Base-by-base conservation (phyloP, 2,113 vertebrate genomes). In the Oryzias melastigma region DNA sequence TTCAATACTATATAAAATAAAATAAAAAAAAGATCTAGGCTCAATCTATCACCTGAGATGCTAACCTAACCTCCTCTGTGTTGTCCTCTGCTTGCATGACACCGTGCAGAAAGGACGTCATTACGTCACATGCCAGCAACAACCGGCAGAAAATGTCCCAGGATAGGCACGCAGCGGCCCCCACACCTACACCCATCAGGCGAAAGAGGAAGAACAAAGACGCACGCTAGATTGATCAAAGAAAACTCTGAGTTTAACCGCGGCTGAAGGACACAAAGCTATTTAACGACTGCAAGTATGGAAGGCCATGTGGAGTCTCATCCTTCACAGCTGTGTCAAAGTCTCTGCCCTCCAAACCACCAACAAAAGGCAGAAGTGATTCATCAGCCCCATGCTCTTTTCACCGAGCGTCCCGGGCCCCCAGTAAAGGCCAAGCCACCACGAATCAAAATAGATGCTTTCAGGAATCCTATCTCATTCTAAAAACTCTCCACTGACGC, bases 371-470 rank as follows among this genome's bases (percentile, higher is more conserved):
- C 73, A 76, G 62, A 58, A 75, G 73, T 73, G 77, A 83, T 85
- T 85, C 80, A 75, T 79, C 77, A 77, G 66, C 58, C 54, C 74
- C 71, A 44, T 58, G 52, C 78, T 77, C 73, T 71, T 71, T 84
- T 85, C 57, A 65, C 70, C 22, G 78, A 83, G 82, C 68, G 84
- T 83, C 82, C 75, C 17, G 68, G 74, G 52, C 82, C 58, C 35
- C 75, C 73, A 84, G 87, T 85, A 91, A 85, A 78, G 82, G 73
- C 82, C 22, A 60, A 41, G 69, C 76, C 81, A 72, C 85, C 84
- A 75, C 77, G 69, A 85, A 86, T 88, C 79, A 88, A 91, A 91
- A 90, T 89, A 91, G 90, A 90, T 84, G 88, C 89, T 91, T 91
- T 88, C 86, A 90, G 81, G 85, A 86, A 88, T 84, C 81, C 81